Base-by-base conservation (phyloP, 2,797 vertebrate genomes). In the Rachycentron canadum region DNA sequence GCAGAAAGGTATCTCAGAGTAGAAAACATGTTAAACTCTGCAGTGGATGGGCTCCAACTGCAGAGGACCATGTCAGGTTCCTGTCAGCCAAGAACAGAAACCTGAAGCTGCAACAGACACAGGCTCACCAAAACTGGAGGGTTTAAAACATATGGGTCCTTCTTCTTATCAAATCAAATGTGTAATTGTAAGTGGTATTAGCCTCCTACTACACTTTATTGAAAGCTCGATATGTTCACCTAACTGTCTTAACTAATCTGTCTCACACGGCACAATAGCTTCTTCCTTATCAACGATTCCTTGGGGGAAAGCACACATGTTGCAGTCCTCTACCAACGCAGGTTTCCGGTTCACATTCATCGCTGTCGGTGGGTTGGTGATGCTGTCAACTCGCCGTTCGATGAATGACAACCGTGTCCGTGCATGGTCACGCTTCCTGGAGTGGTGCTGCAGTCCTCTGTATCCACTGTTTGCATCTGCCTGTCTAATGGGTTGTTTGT, bases 351-450 rank as follows among this genome's bases (percentile, higher is more conserved):
- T 96, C 96, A 99, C 98, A 99, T 99, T 99, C 98, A 99, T 98
- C 97, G 98, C 98, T 99, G 98, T 99, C 98, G 97, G 98, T 99
- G 98, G 98, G 97, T 98, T 98, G 64, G 38, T 79, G 60, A 90
- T 86, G 82, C 82, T 83, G 84, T 88, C 90, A 96, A 97, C 98
- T 97, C 96, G 95, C 96, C 96, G 97, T 92, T 93, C 96, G 95
- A 96, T 99, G 98, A 97, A 97, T 99, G 98, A 94, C 95, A 96
- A 96, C 96, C 94, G 96, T 96, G 94, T 78, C 89, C 80, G 26
- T 87, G 86, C 85, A 45, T 58, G 62, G 30, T 70, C 30, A 40
- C 66, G 0, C 25, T 49, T 61, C 40, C 70, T 23, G 25, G 30
- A 53, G 28, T 0, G 3, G 16, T 7, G 28, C 19, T 49, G 60